Base-by-base conservation (phyloP, 2,797 vertebrate species). In the Meda fulgida region DNA sequence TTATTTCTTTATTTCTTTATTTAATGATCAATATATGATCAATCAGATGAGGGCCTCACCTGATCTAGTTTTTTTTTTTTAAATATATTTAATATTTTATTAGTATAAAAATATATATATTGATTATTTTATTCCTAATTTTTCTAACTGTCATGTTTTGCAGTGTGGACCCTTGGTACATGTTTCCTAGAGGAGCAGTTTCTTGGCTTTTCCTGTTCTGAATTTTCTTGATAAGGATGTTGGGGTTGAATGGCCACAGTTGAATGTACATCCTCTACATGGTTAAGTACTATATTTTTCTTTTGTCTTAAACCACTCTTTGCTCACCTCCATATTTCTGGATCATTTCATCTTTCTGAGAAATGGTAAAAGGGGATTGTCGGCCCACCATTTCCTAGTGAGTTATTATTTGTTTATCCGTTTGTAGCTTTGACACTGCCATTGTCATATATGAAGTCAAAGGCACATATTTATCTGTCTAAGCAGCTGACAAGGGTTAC, bases 381-480 rank as follows among this genome's bases (percentile, higher is more conserved):
- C 48, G 70, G 81, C 38, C 69, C 53, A 46, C 80, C 82, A 79
- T 53, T 71, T 72, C 80, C 78, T 86, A 34, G 40, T 78, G 81
- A 78, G 67, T 87, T 76, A 81, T 83, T 65, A 78, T 70, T 73
- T 86, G 78, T 84, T 79, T 81, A 87, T 87, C 72, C 48, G 2
- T 71, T 75, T 77, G 65, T 75, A 78, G 84, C 85, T 66, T 40
- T 73, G 79, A 82, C 80, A 85, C 79, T 86, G 69, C 85, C 63
- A 71, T 87, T 86, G 86, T 88, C 89, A 84, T 76, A 82, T 72
- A 83, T 73, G 80, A 86, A 83, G 87, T 86, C 76, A 80, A 72
- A 78, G 73, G 84, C 83, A 81, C 80, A 72, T 85, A 85, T 85
- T 87, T 87, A 87, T 89, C 86, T 79, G 70, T 88, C 83, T 76